Evolutionary conservation across 2,797 vertebrate genomes (phyloP), one percentile per base, ranked within the genome.

Genomic region (Presbytis comata): DNA sequence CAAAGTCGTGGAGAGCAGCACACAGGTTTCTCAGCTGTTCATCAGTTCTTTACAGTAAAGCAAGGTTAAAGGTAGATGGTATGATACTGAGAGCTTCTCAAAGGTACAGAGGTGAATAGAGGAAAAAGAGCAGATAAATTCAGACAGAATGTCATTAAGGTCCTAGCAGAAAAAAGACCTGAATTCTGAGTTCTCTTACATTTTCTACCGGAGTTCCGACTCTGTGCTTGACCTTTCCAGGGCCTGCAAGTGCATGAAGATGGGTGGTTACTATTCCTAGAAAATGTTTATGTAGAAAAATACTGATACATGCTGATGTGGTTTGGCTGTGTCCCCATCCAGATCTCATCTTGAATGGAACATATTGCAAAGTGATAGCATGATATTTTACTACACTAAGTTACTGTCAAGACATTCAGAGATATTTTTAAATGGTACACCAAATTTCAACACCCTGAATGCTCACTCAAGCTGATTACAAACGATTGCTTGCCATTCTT

Each of bases 81-180:
- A 33, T 5, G 11, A 86, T 55, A 70, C 53, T 55, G 91, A 97
- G 79, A 94, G 33, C 21, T 41, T 94, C 88, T 92, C 39, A 70
- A 90, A 64, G 39, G 61, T 64, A 36, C 50, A 87, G 39, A 95
- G 57, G 64, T 87, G 76, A 91, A 74, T 76, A 83, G 44, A 92
- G 64, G 80, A 87, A 81, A 93, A 86, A 83, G 50, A 93, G 26
- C 83, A 85, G 50, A 57, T 89, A 94, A 94, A 94, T 93, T 96
- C 82, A 84, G 61, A 80, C 10, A 89, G 61, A 96, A 46, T 1
- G 86, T 33, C 16, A 4, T 75, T 24, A 39, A 95, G 26, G 41
- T 82, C 26, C 28, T 36, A 57, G 55, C 55, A 80, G 22, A 82
- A 88, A 95, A 64, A 36, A 94, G 19, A 91, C 21, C 26, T 81